These are phyloP conservation scores for Volucella bombylans DNA, from an alignment of 2,888 invertebrate genomes.

Conservation along the genomic window DNA sequence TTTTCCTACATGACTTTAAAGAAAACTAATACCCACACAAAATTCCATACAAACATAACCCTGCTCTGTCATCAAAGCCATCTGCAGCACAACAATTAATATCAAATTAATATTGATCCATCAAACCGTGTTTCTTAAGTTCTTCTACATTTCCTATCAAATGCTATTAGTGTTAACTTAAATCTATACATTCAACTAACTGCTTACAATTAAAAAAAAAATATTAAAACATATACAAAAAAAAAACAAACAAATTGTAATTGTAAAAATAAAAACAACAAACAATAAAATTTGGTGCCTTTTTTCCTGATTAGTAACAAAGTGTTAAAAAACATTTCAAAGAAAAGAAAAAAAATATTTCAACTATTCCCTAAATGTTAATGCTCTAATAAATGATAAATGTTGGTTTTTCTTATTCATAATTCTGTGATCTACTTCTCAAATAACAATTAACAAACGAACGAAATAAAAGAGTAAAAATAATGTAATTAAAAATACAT, in stretches of 20 bases:
- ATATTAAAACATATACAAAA: conserved; percentile 30
- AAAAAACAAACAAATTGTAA: conserved; percentile 20
- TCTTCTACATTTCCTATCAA: conserved; percentile 9
- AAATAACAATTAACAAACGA: conserved; percentile 39
- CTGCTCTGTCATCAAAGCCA: background rate
- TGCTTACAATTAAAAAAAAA: conserved; percentile 14
- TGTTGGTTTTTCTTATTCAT: background rate
- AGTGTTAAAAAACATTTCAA: conserved; percentile 51
- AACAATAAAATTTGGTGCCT: conserved; percentile 68
- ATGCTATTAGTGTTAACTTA: conserved; percentile 43
- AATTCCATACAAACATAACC: background rate
- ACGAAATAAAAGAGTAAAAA: conserved; percentile 57
- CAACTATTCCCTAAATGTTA: conserved; percentile 49
- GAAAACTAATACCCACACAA: no score
- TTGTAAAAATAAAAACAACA: no score
- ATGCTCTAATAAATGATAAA: conserved; percentile 54
- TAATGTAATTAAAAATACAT: conserved; percentile 42
- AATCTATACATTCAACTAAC: conserved; percentile 40
- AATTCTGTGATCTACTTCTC: conserved; percentile 27
- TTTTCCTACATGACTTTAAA: no score
- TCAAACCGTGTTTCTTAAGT: conserved; percentile 14
- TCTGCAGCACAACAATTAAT: background rate
- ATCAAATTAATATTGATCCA: conserved; percentile 34
- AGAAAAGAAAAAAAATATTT: conserved; percentile 14
- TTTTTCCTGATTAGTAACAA: conserved; percentile 73